Evolutionary conservation across 2,888 invertebrate species (phyloP), one percentile per base, ranked within the genome.

Genomic region (Nudaria mundana): DNA sequence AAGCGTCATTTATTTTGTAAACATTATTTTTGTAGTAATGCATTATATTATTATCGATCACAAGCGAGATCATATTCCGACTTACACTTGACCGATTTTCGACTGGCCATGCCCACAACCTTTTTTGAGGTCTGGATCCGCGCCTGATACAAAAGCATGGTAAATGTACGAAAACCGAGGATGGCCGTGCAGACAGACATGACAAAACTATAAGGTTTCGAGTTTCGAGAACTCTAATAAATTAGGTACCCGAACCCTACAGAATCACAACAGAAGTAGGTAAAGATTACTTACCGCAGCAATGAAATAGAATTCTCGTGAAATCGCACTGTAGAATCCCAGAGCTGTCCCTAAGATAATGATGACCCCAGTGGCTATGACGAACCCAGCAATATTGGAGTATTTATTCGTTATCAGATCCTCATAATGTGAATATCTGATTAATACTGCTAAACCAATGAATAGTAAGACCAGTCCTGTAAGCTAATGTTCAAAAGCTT

Each of bases 311-410:
- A 96, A 94, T 71, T 94, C 94, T 73, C 97, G 94, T 34, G 94
- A 93, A 37, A 94, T 85, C 0, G 97, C 96, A 6, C 95, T 96
- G 76, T 95, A 97, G 74, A 96, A 96, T 44, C 97, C 97, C 42
- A 97, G 93, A 66, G 93, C 93, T 0, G 95, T 91, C 3, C 94
- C 91, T 34, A 95, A 64, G 56, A 96, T 90, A 53, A 94, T 93
- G 47, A 94, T 82, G 71, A 57, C 81, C 2, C 93, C 94, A n/a
- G 94, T 90, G 0, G 93, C 91, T 33, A 95, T 92, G 7, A 92
- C 79, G 41, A 93, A 86, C 2, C 91, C 82, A 1, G 94, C 93
- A 26, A 94, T 90, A 0, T 93, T 92, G 65, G 93, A 91, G 80
- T 94, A 94, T 46, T 91, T 80, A 14, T 66, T 60, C 6, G 86